Percentiles rank a stretch among this genome's conserved stretches.
phyloP scores from a whole-genome alignment of 2,113 vertebrate genomes.

The Gambusia affinis region DNA sequence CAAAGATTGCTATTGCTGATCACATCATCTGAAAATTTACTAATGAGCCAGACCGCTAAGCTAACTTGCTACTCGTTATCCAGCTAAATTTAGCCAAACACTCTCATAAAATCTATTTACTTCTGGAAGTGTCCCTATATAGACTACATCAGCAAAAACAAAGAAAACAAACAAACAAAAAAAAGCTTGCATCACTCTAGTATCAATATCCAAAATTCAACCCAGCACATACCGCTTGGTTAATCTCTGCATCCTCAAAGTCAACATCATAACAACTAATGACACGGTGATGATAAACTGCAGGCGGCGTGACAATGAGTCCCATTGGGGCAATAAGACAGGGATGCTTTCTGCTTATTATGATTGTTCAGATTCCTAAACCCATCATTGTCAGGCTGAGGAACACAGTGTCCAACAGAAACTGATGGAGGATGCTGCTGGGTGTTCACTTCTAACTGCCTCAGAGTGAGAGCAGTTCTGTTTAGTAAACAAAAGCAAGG shows the following conservation, averaged over 20 bases:
- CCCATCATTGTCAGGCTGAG: constrained; percentile 4
- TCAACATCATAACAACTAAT: constrained; percentile 9
- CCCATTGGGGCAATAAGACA: constrained; percentile 16
- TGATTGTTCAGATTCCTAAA: constrained; percentile 33
- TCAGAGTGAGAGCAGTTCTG: constrained; percentile 15
- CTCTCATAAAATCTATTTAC: too few relatives aligned
- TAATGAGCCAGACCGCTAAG: too few relatives aligned
- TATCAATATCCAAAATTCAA: constrained; percentile 1
- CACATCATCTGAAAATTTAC: too few relatives aligned
- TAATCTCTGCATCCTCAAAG: not conserved
- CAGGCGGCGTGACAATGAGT: constrained; percentile 3
- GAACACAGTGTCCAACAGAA: constrained; percentile 45
- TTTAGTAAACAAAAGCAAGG: constrained; percentile 27
- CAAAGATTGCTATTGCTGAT: too few relatives aligned
- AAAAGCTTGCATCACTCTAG: not conserved
- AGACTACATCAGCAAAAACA: not conserved
- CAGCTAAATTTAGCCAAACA: too few relatives aligned
- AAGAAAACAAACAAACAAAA: not conserved
- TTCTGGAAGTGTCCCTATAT: not conserved
- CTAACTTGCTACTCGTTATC: too few relatives aligned
- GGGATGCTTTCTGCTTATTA: constrained; percentile 8
- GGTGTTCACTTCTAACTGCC: not conserved
- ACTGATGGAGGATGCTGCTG: not conserved
- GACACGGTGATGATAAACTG: constrained; percentile 10
- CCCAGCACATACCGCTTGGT: not conserved